A percentile compares a stretch with the other conserved stretches of the same genome.
phyloP scores from a whole-genome alignment of 2,113 vertebrate genomes.

The Cyanoramphus novaezelandiae region DNA sequence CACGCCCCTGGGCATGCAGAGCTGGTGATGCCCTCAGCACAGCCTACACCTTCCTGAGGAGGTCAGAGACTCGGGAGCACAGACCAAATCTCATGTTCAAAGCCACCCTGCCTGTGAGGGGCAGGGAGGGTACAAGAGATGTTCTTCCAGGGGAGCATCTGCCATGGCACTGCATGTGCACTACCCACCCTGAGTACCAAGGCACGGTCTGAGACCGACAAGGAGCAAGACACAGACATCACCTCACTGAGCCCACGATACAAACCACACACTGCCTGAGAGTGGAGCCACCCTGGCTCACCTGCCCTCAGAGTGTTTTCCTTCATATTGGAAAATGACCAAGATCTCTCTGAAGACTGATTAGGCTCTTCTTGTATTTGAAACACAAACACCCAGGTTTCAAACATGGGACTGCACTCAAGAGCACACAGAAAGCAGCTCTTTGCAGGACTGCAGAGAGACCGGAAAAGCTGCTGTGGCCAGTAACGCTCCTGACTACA shows the following conservation, averaged over 20 bases:
- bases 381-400: neutral
- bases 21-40: accelerated
- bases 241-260: accelerated
- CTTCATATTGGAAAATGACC: neutral
- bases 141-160: neutral
- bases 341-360: neutral
- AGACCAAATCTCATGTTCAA: accelerated
- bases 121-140: neutral
- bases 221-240: accelerated
- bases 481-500: neutral
- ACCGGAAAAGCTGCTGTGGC: neutral
- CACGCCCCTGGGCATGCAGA: neutral
- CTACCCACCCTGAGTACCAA: accelerated
- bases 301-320: neutral
- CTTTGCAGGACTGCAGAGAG: neutral
- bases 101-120: no score
- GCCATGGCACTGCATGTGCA: neutral
- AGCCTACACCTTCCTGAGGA: accelerated
- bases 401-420: accelerated
- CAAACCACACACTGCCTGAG: accelerated
- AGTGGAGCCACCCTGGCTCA: neutral
- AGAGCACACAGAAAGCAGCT: neutral
- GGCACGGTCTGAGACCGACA: accelerated
- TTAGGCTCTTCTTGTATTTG: neutral
- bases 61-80: accelerated